Conservation (phyloP, 2,888 invertebrate genomes). For the Hydraecia micacea region DNA sequence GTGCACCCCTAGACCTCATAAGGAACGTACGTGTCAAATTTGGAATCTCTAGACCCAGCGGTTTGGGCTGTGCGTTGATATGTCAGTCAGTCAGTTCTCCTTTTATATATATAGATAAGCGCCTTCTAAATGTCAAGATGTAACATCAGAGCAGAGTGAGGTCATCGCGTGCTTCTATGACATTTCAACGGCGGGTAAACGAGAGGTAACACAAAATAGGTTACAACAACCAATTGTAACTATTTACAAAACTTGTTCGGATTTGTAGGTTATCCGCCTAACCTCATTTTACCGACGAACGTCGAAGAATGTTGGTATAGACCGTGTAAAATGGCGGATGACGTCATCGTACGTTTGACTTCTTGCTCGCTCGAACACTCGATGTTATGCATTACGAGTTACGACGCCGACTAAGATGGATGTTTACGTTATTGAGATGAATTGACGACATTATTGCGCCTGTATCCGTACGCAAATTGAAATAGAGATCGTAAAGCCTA, state of each 20-base stretch:
- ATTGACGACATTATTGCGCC: constrained; percentile 60
- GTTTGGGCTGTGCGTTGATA: too few relatives aligned
- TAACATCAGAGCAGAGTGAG: constrained; percentile 67
- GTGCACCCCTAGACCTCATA: too few relatives aligned
- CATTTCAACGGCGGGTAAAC: constrained; percentile 63
- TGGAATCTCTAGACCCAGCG: too few relatives aligned
- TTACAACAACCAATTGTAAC: constrained; percentile 25
- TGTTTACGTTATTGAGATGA: constrained; percentile 60
- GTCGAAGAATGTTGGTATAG: constrained; percentile 50
- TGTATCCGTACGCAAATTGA: constrained; percentile 52
- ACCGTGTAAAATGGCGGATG: constrained; percentile 45
- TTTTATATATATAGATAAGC: too few relatives aligned
- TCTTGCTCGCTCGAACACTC: constrained; percentile 36
- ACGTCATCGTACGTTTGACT: constrained; percentile 56
- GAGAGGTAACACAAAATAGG: constrained; percentile 45
- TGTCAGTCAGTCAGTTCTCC: too few relatives aligned
- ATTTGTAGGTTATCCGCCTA: constrained; percentile 56
- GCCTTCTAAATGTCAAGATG: constrained; percentile 71
- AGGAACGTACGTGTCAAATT: too few relatives aligned
- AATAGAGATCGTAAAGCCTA: constrained; percentile 33
- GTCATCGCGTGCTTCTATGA: constrained; percentile 68
- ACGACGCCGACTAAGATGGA: constrained; percentile 57
- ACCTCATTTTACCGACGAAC: constrained; percentile 51
- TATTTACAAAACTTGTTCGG: constrained; percentile 52
- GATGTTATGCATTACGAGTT: constrained; percentile 59